Conservation (phyloP, 2,888 invertebrate genomes). For the Drosophila recens region DNA sequence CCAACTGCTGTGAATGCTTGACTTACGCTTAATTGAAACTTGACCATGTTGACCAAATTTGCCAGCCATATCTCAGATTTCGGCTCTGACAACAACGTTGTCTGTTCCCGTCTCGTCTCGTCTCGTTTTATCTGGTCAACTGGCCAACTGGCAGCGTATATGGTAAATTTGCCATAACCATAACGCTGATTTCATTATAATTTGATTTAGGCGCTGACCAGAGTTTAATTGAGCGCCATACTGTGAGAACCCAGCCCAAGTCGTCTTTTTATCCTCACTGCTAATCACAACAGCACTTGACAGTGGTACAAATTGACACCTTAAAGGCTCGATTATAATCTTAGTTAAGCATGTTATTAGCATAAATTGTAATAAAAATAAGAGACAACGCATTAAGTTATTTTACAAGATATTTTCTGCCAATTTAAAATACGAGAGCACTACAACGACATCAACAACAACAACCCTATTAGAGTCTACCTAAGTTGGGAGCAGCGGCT, state of each 20-base stretch:
- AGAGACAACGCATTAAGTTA: background rate
- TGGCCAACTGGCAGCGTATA: constrained; percentile 61
- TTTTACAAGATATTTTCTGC: too few relatives aligned
- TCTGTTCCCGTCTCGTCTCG: constrained; percentile 12
- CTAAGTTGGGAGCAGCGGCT: too few relatives aligned
- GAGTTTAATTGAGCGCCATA: constrained; percentile 76
- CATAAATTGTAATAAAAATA: background rate
- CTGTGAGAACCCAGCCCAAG: constrained; percentile 73
- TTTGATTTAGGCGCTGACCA: constrained; percentile 75
- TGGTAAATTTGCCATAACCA: constrained; percentile 83
- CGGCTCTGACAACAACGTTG: constrained; percentile 22
- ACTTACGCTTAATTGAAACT: constrained; percentile 75
- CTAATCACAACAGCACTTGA: constrained; percentile 12
- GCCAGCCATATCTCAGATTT: constrained; percentile 38
- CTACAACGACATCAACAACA: too few relatives aligned
- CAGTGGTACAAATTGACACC: constrained; percentile 22
- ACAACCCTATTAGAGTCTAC: too few relatives aligned
- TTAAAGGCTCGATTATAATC: constrained; percentile 25
- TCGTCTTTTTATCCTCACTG: constrained; percentile 2
- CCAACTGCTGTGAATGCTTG: constrained; percentile 65
- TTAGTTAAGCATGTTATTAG: background rate
- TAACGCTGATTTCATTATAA: constrained; percentile 79
- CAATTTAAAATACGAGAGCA: too few relatives aligned
- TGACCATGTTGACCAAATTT: constrained; percentile 81
- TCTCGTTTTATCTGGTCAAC: constrained; percentile 5